These are phyloP conservation scores for Zaprionus bogoriensis DNA, from an alignment of 2,888 invertebrate genomes.

Conservation along the genomic window DNA sequence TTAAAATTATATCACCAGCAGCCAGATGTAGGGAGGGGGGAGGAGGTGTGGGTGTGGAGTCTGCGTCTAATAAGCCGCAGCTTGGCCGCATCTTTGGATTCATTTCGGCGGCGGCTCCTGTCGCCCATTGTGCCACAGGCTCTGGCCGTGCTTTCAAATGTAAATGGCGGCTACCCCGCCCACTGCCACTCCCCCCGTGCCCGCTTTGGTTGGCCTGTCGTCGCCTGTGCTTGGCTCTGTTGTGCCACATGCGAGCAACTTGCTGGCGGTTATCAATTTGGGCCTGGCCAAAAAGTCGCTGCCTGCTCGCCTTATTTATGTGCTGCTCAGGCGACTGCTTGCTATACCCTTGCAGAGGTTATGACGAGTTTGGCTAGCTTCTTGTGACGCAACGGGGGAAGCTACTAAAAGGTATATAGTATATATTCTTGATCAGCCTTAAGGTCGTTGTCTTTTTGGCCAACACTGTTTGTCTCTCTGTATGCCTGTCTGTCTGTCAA, in stretches of 20 bases:
- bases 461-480: too few species aligned
- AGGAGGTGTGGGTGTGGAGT: slow-evolving; percentile 2
- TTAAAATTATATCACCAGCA: slow-evolving; percentile 74
- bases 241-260: slow-evolving; percentile 60
- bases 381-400: slow-evolving; percentile 14
- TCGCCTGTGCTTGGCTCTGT: slow-evolving; percentile 35
- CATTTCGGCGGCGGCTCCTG: slow-evolving; percentile 26
- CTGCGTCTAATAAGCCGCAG: slow-evolving; percentile 61
- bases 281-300: slow-evolving; percentile 44
- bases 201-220: neutral
- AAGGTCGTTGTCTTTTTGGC: too few species aligned
- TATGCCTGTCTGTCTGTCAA: too few species aligned
- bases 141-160: slow-evolving; percentile 66
- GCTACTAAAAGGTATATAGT: too few species aligned
- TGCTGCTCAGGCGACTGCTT: slow-evolving; percentile 47
- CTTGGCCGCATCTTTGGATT: slow-evolving; percentile 24
- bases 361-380: slow-evolving; percentile 22
- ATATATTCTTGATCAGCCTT: too few species aligned
- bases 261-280: slow-evolving; percentile 71
- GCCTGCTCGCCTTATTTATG: slow-evolving; percentile 57
- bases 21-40: slow-evolving; percentile 8
- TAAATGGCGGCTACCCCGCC: slow-evolving; percentile 54
- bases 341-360: too few species aligned
- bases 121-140: slow-evolving; percentile 56
- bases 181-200: slow-evolving; percentile 11